Percentiles rank a stretch among this genome's conserved stretches.
These are phyloP conservation scores for Aulostomus chinensis DNA, from an alignment of 2,797 vertebrate genomes.

Conservation along the genomic window DNA sequence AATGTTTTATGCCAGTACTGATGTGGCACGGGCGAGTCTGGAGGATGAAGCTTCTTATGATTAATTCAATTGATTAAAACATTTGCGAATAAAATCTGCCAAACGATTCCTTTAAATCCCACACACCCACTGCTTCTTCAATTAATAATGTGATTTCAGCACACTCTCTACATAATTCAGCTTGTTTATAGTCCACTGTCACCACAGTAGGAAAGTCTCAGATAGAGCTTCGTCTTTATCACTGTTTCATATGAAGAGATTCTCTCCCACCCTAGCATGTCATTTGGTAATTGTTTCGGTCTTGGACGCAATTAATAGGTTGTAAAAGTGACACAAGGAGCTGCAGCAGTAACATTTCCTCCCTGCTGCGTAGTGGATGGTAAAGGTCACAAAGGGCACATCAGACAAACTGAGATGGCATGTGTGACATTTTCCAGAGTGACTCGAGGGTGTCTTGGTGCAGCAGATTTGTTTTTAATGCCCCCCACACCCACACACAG, in stretches of 20 bases:
- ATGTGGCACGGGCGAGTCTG: no score
- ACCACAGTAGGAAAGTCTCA: no score
- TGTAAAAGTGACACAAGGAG: slow-evolving; percentile 4
- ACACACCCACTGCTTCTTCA: no score
- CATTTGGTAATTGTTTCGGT: slow-evolving; percentile 14
- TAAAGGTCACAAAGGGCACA: slow-evolving; percentile 1
- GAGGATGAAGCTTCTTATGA: no score
- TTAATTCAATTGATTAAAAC: no score
- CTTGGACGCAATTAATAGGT: slow-evolving; percentile 10
- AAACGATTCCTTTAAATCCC: no score
- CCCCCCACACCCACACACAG: no score
- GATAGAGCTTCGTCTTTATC: no score
- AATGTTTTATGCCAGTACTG: no score
- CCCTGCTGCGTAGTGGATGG: background rate
- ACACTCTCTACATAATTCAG: no score
- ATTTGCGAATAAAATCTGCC: no score
- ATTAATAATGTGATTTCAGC: background rate
- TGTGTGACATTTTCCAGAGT: slow-evolving; percentile 20
- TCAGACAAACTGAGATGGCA: slow-evolving; percentile 16
- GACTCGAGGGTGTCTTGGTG: slow-evolving; percentile 8
- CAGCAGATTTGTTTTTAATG: background rate
- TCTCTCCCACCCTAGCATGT: background rate
- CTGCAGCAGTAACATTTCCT: slow-evolving; percentile 3
- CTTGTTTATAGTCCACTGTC: no score
- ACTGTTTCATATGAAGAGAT: background rate